Conservation (phyloP, 2,888 invertebrate species). For the Proisotoma minuta region DNA sequence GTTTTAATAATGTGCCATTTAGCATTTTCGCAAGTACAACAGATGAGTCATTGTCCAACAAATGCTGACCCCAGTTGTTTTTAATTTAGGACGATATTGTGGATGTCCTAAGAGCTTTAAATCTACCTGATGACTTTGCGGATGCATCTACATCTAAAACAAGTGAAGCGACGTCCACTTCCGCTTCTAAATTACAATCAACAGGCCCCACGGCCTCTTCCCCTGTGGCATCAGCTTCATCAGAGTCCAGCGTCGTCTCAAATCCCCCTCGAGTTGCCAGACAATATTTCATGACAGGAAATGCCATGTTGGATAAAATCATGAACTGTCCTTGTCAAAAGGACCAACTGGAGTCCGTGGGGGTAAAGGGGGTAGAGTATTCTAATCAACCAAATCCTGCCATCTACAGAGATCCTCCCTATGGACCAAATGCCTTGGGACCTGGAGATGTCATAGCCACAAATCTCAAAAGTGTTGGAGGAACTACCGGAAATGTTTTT, state of each 20-base stretch:
- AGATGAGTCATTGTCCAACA: too few species aligned
- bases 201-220: constrained; percentile 39
- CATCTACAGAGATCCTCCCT: constrained; percentile 48
- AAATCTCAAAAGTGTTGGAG: constrained; percentile 47
- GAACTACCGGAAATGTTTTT: constrained; percentile 48
- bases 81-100: constrained; percentile 44
- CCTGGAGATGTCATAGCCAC: constrained; percentile 48
- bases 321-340: constrained; percentile 48
- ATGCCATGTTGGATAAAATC: constrained; percentile 47
- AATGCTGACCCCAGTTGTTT: too few species aligned
- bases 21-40: too few species aligned
- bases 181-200: constrained; percentile 10
- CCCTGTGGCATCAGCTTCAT: constrained; percentile 35
- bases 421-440: constrained; percentile 47
- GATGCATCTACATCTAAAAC: constrained; percentile 30
- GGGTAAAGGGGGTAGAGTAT: constrained; percentile 47
- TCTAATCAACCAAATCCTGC: constrained; percentile 47
- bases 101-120: constrained; percentile 47
- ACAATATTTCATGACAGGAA: constrained; percentile 48
- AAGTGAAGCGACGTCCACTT: constrained; percentile 13
- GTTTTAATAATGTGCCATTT: too few species aligned
- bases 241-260: constrained; percentile 28
- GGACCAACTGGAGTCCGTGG: constrained; percentile 46
- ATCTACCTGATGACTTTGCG: constrained; percentile 46
- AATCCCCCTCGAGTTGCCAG: constrained; percentile 46